Percentiles rank a stretch among this genome's conserved stretches.
phyloP scores from a whole-genome alignment of 2,888 invertebrate species.

The Ophion ventricosus region DNA sequence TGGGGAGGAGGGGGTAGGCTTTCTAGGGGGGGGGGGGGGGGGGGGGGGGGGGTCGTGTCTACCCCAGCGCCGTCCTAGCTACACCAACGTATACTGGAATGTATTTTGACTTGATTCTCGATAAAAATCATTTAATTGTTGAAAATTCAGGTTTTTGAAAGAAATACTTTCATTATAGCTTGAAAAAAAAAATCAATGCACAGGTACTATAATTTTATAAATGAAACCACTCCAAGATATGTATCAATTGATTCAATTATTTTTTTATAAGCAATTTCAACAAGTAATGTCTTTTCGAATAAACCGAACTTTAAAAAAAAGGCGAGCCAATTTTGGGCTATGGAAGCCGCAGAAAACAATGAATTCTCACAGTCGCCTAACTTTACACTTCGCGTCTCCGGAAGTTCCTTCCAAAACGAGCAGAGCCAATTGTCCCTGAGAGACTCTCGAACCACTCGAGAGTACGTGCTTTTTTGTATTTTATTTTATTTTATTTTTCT shows the following conservation, averaged over 20 bases:
- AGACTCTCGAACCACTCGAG: slow-evolving; percentile 21
- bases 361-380: background rate
- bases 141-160: no score
- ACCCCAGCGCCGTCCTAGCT: no score
- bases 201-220: background rate
- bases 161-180: no score
- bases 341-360: background rate
- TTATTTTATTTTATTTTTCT: slow-evolving; percentile 10
- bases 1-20: no score
- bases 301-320: background rate
- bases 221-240: background rate
- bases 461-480: background rate
- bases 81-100: no score
- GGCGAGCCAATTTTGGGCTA: background rate
- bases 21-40: no score
- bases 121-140: no score
- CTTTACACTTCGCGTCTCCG: slow-evolving; percentile 4
- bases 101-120: no score
- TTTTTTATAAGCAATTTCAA: background rate
- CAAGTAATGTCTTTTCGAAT: background rate
- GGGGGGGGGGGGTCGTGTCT: no score
- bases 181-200: no score
- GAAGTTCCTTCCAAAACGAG: background rate
- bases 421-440: slow-evolving; percentile 13
- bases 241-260: background rate